Percentiles rank a stretch among this genome's conserved stretches.
Conservation (phyloP, 2,888 invertebrate genomes). For the Watsonalla cultraria region DNA sequence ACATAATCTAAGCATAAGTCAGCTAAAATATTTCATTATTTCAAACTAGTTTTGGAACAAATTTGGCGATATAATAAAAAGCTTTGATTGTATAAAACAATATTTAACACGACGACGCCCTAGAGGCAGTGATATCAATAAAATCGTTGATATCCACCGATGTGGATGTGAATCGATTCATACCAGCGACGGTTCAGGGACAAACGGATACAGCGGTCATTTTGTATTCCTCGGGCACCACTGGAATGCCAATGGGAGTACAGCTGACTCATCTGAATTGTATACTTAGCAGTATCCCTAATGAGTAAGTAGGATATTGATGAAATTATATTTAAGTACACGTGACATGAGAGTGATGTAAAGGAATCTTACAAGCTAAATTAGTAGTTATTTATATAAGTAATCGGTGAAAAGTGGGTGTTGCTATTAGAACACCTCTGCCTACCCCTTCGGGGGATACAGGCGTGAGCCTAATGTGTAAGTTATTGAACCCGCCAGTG, state of each 20-base stretch:
- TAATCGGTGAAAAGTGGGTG: too few species aligned
- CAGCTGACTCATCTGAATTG: slow-evolving; percentile 80
- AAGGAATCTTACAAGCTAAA: too few species aligned
- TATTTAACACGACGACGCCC: slow-evolving; percentile 38
- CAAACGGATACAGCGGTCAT: slow-evolving; percentile 54
- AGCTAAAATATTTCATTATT: slow-evolving; percentile 82
- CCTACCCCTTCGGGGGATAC: too few species aligned
- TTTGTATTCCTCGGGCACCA: slow-evolving; percentile 84
- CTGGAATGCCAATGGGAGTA: slow-evolving; percentile 83
- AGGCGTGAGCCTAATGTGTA: too few species aligned
- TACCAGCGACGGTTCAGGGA: slow-evolving; percentile 67
- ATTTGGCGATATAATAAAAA: slow-evolving; percentile 37
- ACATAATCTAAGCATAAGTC: slow-evolving; percentile 81
- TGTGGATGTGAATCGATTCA: slow-evolving; percentile 41
- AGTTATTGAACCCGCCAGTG: too few species aligned
- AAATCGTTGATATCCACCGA: slow-evolving; percentile 31
- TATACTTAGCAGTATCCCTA: slow-evolving; percentile 47
- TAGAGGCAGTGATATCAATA: slow-evolving; percentile 27
- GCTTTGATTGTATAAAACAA: slow-evolving; percentile 39
- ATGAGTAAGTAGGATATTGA: slow-evolving; percentile 48
- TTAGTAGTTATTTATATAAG: too few species aligned
- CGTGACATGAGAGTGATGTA: too few species aligned
- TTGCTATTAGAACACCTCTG: too few species aligned
- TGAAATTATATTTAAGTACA: too few species aligned
- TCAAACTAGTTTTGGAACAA: slow-evolving; percentile 72